These are phyloP conservation scores for Allacma fusca DNA, from an alignment of 2,888 invertebrate genomes.

Conservation along the genomic window DNA sequence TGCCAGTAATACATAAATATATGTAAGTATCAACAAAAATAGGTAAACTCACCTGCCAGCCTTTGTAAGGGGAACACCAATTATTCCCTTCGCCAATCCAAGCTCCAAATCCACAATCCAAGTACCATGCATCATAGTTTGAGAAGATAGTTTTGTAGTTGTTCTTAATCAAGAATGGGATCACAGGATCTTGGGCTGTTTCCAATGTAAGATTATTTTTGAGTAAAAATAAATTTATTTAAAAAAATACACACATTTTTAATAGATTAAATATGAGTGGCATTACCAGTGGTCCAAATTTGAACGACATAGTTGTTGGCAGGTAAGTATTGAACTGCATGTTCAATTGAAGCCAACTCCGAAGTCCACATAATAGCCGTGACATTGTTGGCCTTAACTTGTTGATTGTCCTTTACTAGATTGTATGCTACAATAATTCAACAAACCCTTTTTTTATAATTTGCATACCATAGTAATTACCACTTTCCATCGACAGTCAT, in stretches of 20 bases:
- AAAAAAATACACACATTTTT: no score
- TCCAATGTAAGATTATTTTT: no score
- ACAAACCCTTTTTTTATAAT: background rate
- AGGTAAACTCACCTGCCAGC: constrained; percentile 82
- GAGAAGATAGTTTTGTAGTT: constrained; percentile 82
- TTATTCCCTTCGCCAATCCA: constrained; percentile 85
- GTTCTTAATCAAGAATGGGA: constrained; percentile 72
- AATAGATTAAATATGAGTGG: background rate
- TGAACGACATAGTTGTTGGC: constrained; percentile 82
- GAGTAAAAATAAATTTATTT: no score
- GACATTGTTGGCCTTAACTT: constrained; percentile 67
- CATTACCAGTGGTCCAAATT: constrained; percentile 68
- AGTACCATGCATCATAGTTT: constrained; percentile 85
- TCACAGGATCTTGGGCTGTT: constrained; percentile 68
- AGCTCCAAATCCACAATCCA: constrained; percentile 85
- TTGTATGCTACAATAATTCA: constrained; percentile 64
- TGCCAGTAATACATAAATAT: no score
- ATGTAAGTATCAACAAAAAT: no score
- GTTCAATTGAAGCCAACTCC: constrained; percentile 72
- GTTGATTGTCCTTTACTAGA: constrained; percentile 69
- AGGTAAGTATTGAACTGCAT: constrained; percentile 72
- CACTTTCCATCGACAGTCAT: no score
- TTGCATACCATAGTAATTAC: no score
- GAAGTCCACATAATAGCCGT: constrained; percentile 84
- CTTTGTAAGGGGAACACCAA: constrained; percentile 90